phyloP scores from a whole-genome alignment of 2,888 invertebrate genomes.

The Hypomecis atomaria region DNA sequence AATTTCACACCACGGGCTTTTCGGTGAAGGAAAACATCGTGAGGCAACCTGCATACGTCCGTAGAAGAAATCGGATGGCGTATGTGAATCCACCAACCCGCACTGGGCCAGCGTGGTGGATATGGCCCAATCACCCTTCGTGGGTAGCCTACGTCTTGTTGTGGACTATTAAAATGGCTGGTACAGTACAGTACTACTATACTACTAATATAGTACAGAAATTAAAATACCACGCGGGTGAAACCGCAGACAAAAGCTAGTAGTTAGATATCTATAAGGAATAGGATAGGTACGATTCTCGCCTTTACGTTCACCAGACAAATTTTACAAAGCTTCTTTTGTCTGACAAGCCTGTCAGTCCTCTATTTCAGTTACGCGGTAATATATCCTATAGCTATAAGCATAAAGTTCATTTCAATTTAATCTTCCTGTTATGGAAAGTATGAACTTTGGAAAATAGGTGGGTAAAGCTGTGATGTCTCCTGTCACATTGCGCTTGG shows the following conservation, averaged over 20 bases:
- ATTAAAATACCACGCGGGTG: no score
- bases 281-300: conserved; percentile 48
- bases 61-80: no score
- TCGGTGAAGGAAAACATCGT: no score
- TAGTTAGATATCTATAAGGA: neutral
- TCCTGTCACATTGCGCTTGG: conserved; percentile 26
- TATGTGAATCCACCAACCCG: no score
- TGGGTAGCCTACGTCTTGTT: no score
- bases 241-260: neutral
- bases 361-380: conserved; percentile 35
- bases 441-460: conserved; percentile 29
- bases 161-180: no score
- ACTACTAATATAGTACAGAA: no score
- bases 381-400: conserved; percentile 36
- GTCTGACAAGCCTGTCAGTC: conserved; percentile 47
- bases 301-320: conserved; percentile 52
- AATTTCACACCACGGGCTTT: no score
- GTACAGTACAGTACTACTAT: no score
- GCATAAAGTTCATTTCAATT: conserved; percentile 38
- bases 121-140: no score
- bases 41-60: no score
- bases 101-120: no score
- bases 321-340: conserved; percentile 58
- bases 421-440: neutral
- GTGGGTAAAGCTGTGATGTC: conserved; percentile 8